phyloP scores from a whole-genome alignment of 2,113 vertebrate genomes.

The Cryptoleucopteryx plumbea region DNA sequence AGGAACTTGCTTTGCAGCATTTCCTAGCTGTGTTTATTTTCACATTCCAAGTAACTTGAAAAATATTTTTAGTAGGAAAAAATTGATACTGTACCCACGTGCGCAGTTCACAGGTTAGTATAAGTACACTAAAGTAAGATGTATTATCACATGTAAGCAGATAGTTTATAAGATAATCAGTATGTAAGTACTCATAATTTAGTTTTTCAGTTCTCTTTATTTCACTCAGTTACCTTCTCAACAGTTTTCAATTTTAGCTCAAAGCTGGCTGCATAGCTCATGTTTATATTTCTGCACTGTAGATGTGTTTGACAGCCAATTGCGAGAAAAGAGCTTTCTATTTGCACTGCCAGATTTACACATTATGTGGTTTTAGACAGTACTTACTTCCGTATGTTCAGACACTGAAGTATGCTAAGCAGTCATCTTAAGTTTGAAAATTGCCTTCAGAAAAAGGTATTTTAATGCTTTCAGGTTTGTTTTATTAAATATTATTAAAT shows the following conservation, averaged over 20 bases:
- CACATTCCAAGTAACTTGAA: background rate
- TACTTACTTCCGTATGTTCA: slow-evolving; percentile 23
- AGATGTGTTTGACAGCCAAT: slow-evolving; percentile 50
- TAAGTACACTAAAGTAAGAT: background rate
- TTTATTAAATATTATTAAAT: background rate
- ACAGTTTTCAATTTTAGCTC: slow-evolving; percentile 9
- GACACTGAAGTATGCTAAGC: background rate
- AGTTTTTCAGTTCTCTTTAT: background rate
- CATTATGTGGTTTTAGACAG: slow-evolving; percentile 23
- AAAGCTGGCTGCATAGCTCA: slow-evolving; percentile 31
- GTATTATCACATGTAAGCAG: background rate
- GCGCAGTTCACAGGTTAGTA: background rate
- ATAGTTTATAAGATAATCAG: background rate
- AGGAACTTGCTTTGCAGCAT: background rate
- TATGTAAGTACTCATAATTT: background rate
- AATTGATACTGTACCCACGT: background rate
- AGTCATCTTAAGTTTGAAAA: slow-evolving; percentile 8
- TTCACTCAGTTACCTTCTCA: slow-evolving; percentile 16
- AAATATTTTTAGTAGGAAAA: background rate
- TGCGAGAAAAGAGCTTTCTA: slow-evolving; percentile 33
- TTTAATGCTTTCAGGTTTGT: background rate
- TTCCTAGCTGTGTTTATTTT: background rate
- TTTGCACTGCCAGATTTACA: slow-evolving; percentile 45
- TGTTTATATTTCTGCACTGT: slow-evolving; percentile 48
- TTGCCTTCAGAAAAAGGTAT: background rate